These are phyloP conservation scores for Antheraea pernyi DNA, from an alignment of 1,140 invertebrate genomes.

Conservation along the genomic window DNA sequence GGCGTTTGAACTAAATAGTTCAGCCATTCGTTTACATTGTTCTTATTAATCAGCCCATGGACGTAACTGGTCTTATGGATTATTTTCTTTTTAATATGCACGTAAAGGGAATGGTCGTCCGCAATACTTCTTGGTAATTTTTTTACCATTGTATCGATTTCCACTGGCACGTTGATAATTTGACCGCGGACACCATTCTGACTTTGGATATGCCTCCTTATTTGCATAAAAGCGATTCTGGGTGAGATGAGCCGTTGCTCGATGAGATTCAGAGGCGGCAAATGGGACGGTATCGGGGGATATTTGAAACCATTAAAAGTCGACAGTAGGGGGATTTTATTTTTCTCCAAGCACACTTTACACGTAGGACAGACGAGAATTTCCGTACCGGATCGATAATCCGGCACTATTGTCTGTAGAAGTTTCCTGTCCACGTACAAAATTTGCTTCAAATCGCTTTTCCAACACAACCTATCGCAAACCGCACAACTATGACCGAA, in stretches of 20 bases:
- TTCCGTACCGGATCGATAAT: conserved; percentile 20
- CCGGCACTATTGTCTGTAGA: conserved; percentile 25
- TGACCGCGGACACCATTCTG: conserved; percentile 25
- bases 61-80: conserved; percentile 25
- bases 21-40: conserved; percentile 23
- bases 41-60: conserved; percentile 24
- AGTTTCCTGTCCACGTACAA: conserved; percentile 19
- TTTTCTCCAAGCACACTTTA: conserved; percentile 26
- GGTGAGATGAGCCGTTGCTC: conserved; percentile 28
- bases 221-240: conserved; percentile 29
- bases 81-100: conserved; percentile 25
- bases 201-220: conserved; percentile 25
- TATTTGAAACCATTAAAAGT: conserved; percentile 29
- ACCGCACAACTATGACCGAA: conserved; percentile 28
- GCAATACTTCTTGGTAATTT: conserved; percentile 27
- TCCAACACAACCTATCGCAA: conserved; percentile 29
- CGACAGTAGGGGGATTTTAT: conserved; percentile 24
- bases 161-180: conserved; percentile 29
- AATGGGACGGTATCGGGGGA: conserved; percentile 28
- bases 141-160: conserved; percentile 29
- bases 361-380: conserved; percentile 28
- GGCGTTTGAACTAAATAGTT: conserved; percentile 26
- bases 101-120: conserved; percentile 32
- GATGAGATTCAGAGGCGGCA: conserved; percentile 27
- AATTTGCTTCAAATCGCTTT: conserved; percentile 27